Evolutionary conservation across 2,888 invertebrate genomes (phyloP).

Genomic region (Podotricha telesiphe): DNA sequence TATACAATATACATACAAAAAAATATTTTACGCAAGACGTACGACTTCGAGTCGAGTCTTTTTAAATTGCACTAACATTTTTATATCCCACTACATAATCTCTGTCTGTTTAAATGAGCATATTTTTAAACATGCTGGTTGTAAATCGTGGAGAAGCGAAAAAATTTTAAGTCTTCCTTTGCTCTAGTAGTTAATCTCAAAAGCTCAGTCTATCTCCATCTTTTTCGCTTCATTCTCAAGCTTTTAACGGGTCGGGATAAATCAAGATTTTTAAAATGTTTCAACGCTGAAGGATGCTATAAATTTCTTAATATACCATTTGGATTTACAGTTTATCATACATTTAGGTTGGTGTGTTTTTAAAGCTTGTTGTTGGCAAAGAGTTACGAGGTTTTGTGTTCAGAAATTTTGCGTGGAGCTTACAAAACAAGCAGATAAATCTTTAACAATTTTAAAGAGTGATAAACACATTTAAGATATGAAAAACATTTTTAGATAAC

Average conservation of each 20-base stretch:
- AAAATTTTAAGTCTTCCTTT: constrained; percentile 22
- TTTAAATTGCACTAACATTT: constrained; percentile 13
- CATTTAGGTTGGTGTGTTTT: constrained; percentile 3
- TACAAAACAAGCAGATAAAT: constrained; percentile 4
- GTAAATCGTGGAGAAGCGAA: constrained; percentile 21
- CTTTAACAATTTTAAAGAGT: too few relatives aligned
- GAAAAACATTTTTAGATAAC: too few relatives aligned
- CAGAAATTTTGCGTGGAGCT: constrained; percentile 1
- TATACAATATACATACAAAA: too few relatives aligned
- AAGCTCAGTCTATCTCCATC: constrained; percentile 28
- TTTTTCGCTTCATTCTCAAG: constrained; percentile 42
- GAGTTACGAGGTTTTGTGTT: neutral
- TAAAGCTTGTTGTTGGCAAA: constrained; percentile 8
- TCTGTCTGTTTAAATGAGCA: constrained; percentile 22
- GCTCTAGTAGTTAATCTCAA: constrained; percentile 33
- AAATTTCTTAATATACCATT: constrained; percentile 41
- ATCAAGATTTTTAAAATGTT: constrained; percentile 53
- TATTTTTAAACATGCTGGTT: constrained; percentile 19
- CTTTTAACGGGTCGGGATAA: constrained; percentile 59
- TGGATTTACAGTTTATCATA: constrained; percentile 8
- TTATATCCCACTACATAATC: constrained; percentile 19
- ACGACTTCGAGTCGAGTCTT: too few relatives aligned
- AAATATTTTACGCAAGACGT: constrained; percentile 5
- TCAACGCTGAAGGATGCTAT: constrained; percentile 32
- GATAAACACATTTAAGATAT: too few relatives aligned